Evolutionary conservation across 2,113 vertebrate genomes (phyloP).

Genomic region (Pseudonaja textilis): DNA sequence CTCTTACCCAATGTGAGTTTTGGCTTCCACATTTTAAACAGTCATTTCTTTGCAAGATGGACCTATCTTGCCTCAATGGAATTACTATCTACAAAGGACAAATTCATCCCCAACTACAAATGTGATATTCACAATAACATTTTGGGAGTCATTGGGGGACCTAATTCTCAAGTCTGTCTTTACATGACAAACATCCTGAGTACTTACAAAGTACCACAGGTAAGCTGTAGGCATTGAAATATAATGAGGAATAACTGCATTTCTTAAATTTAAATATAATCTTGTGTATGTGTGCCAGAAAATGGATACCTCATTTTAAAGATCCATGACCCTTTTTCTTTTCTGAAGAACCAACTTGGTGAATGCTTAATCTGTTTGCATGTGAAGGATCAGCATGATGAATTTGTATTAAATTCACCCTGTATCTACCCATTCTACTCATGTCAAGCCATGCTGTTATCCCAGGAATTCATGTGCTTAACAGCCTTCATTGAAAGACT

Average conservation of each 20-base stretch:
- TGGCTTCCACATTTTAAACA: neutral
- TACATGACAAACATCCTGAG: neutral
- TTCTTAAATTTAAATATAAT: neutral
- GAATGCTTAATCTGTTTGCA: neutral
- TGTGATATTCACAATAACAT: neutral
- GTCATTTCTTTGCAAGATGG: neutral
- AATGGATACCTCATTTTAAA: neutral
- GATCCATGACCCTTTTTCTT: neutral
- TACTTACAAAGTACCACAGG: neutral
- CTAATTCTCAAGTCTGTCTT: neutral
- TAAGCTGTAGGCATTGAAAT: neutral
- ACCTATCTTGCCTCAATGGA: neutral
- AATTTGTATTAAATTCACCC: neutral
- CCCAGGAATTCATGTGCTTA: neutral
- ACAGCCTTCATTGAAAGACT: neutral
- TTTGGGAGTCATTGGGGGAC: neutral
- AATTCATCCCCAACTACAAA: constrained; percentile 1
- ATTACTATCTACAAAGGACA: neutral
- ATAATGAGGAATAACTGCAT: neutral
- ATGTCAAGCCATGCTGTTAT: neutral
- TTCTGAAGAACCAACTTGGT: neutral
- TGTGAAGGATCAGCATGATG: neutral
- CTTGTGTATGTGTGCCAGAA: neutral
- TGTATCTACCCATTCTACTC: neutral
- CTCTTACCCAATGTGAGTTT: neutral